Base-by-base conservation (phyloP, 2,888 invertebrate genomes). In the Lysandra coridon region DNA sequence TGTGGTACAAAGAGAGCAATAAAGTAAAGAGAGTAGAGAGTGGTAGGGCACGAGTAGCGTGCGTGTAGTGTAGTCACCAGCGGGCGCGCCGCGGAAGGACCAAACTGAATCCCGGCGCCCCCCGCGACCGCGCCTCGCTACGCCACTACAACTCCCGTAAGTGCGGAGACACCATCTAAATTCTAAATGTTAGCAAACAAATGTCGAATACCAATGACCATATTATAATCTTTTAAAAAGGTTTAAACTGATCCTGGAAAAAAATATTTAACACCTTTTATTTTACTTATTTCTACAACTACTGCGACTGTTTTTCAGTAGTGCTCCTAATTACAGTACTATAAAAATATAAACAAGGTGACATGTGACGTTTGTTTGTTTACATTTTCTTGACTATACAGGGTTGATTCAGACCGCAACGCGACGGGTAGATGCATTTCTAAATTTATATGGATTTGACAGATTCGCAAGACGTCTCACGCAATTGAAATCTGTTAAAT, bases 1-100 rank as follows among this genome's bases (percentile, higher is more conserved):
- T 93, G 93, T 93, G 93, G 92, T 91, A 91, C 90, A 90, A 92
- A 90, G 91, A 91, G 91, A 93, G 91, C 92, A 92, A 92, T 93
- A 93, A 92, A 87, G 86, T 90, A 90, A 89, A 85, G 85, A 85
- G 88, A 85, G 87, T 89, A 89, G 87, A 86, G 86, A 88, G 85
- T 86, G 86, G 85, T 86, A 88, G 86, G 85, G 90, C 88, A 89
- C 88, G 88, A 88, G 84, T 91, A 90, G 90, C 89, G 90, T 89
- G 90, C 85, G 84, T 84, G 33, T 84, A 17, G 89, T 85, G 87
- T 88, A 88, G 88, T 86, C 84, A 84, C 83, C 86, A 87, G 87
- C 85, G 84, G 82, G 87, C 87, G 84, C 81, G 80, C 79, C 80
- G 82, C 82, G 82, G 82, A 80, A 81, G 83, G 82, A 83, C 83